Percentiles rank a stretch among this genome's conserved stretches.
Evolutionary conservation across 1,140 invertebrate genomes (phyloP).

Genomic region (Zophobas morio): DNA sequence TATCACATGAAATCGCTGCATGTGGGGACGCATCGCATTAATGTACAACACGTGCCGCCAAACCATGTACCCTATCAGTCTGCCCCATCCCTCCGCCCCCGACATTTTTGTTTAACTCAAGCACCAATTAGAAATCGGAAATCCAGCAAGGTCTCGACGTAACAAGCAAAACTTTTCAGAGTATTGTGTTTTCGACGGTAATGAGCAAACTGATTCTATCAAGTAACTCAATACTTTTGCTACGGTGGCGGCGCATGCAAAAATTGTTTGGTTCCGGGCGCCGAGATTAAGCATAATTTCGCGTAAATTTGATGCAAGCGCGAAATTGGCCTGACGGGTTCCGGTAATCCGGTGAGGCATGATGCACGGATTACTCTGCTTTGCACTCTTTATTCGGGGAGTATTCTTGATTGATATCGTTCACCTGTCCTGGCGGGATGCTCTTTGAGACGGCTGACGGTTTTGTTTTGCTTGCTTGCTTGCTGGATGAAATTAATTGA

Average conservation of each 20-base stretch:
- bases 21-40: constrained; percentile 55
- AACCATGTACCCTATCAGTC: constrained; percentile 39
- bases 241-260: background rate
- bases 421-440: constrained; percentile 1
- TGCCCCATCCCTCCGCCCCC: background rate
- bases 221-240: constrained; percentile 28
- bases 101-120: constrained; percentile 38
- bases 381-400: constrained; percentile 10
- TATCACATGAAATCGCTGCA: constrained; percentile 58
- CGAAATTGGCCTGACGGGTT: constrained; percentile 11
- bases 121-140: constrained; percentile 37
- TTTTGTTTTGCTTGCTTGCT: background rate
- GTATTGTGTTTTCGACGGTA: constrained; percentile 29
- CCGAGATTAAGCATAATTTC: constrained; percentile 20
- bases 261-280: background rate
- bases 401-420: constrained; percentile 23
- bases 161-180: constrained; percentile 33
- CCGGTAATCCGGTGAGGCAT: constrained; percentile 6
- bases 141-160: constrained; percentile 20
- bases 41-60: constrained; percentile 54
- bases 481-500: constrained; percentile 12
- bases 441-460: constrained; percentile 13
- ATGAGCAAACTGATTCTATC: constrained; percentile 39
- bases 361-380: constrained; percentile 15
- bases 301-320: constrained; percentile 19